Base-by-base conservation (phyloP, 2,797 vertebrate species). In the Tinamus major region DNA sequence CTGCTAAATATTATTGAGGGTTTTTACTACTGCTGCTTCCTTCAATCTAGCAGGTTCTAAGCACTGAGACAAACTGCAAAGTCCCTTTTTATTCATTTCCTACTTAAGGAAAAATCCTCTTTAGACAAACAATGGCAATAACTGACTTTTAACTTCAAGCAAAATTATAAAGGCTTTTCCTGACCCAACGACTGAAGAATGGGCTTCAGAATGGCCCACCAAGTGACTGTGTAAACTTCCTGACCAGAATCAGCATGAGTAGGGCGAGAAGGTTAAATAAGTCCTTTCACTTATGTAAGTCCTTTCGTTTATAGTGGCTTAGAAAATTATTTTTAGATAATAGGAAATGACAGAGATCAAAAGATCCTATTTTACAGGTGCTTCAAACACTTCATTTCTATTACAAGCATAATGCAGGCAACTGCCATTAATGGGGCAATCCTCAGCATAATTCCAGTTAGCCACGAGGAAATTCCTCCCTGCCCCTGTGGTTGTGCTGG, bases 301-400 rank as follows among this genome's bases (percentile, higher is more conserved):
- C 85, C 75, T 75, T 91, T 87, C 49, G 26, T 78, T 93, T 93
- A 92, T 39, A 93, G 56, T 53, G 58, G 79, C 85, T 91, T 88
- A 79, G 93, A 91, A 95, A 95, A 91, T 92, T 95, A 91, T 93
- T 94, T 96, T 95, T 90, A 96, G 93, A 90, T 75, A 95, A 65
- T 83, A 92, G 91, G 93, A 95, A 96, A 89, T 1, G 12, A 33
- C 11, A 35, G 86, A 96, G 91, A 95, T 96, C 87, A 92, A 96
- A 93, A 88, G 91, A 93, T 85, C 64, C 81, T 90, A 65, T 59
- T 94, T 85, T 90, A 95, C 41, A 71, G 75, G 41, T 71, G 82
- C 61, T 41, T 94, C 71, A 75, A 76, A 77, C 49, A 26, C 75
- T 79, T 64, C 29, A 4, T 68, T 93, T 95, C 94, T 94, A 93